phyloP scores from a whole-genome alignment of 2,888 invertebrate species.

The Girardia tigrina region DNA sequence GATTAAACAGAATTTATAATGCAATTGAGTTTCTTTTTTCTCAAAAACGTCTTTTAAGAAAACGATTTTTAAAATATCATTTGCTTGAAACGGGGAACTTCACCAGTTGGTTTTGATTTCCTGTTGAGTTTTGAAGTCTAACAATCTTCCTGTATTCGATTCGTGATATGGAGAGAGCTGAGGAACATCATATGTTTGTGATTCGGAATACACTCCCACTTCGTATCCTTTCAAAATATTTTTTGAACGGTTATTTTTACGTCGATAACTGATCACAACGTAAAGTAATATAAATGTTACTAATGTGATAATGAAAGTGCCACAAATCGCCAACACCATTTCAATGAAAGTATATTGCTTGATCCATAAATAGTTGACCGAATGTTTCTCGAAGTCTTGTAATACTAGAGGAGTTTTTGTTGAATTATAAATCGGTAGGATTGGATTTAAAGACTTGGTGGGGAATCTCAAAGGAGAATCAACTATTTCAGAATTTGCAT shows the following conservation, averaged over 20 bases:
- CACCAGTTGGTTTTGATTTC: not conserved
- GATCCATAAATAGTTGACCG: not conserved
- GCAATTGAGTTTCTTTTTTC: no score
- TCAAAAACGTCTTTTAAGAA: no score
- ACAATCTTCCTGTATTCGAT: not conserved
- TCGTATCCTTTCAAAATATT: not conserved
- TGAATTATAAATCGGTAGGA: not conserved
- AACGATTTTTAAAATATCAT: no score
- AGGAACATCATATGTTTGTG: slow-evolving; percentile 25
- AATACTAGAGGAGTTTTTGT: not conserved
- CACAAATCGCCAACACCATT: slow-evolving; percentile 1
- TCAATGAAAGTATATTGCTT: slow-evolving; percentile 25
- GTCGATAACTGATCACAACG: not conserved
- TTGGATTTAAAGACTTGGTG: not conserved
- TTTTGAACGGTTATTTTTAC: not conserved
- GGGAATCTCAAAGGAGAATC: not conserved
- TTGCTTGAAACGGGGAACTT: no score
- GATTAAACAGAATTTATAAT: no score
- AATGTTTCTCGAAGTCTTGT: not conserved
- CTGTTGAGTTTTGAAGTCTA: slow-evolving; percentile 27
- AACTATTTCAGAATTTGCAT: not conserved
- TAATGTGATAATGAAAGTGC: slow-evolving; percentile 24
- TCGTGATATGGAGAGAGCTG: slow-evolving; percentile 21
- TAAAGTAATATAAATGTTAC: slow-evolving; percentile 14
- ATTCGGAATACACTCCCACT: slow-evolving; percentile 20